Percentiles rank a stretch among this genome's conserved stretches.
Conservation (phyloP, 2,888 invertebrate genomes). For the Sycophila texana region DNA sequence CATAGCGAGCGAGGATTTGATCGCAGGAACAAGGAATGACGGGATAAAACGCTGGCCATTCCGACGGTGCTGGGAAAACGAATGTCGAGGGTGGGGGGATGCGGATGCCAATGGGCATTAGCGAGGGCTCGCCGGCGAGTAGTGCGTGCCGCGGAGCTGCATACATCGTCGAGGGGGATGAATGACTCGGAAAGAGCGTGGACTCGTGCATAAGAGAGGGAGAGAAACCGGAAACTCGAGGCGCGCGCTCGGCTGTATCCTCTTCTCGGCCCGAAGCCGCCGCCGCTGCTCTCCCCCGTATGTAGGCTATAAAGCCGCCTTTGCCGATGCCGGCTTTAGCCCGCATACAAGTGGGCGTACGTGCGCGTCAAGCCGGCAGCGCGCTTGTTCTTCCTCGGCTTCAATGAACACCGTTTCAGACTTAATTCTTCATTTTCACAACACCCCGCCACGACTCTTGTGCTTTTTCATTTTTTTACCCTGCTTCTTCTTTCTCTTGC, state of each 20-base stretch:
- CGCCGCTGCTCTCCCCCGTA: neutral
- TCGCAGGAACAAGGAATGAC: neutral
- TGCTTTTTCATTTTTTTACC: neutral
- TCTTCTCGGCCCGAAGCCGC: neutral
- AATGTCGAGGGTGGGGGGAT: neutral
- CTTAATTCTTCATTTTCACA: neutral
- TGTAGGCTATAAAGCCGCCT: neutral
- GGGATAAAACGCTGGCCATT: conserved; percentile 1
- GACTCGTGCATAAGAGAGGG: neutral
- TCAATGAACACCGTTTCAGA: too few species aligned
- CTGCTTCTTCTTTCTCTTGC: neutral
- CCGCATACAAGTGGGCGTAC: neutral
- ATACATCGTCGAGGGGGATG: conserved; percentile 43
- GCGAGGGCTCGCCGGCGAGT: conserved; percentile 9
- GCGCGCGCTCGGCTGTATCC: neutral
- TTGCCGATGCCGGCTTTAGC: neutral
- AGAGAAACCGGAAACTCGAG: neutral
- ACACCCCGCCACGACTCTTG: neutral
- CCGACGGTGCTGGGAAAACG: neutral
- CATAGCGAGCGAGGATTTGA: too few species aligned
- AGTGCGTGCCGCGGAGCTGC: neutral
- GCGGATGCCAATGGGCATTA: conserved; percentile 39
- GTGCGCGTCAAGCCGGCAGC: neutral
- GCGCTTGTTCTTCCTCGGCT: too few species aligned
- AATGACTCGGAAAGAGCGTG: conserved; percentile 29